A percentile compares a stretch with the other conserved stretches of the same genome.
These are phyloP conservation scores for Pseudachorutes palmiensis DNA, from an alignment of 1,140 invertebrate genomes.

Conservation along the genomic window DNA sequence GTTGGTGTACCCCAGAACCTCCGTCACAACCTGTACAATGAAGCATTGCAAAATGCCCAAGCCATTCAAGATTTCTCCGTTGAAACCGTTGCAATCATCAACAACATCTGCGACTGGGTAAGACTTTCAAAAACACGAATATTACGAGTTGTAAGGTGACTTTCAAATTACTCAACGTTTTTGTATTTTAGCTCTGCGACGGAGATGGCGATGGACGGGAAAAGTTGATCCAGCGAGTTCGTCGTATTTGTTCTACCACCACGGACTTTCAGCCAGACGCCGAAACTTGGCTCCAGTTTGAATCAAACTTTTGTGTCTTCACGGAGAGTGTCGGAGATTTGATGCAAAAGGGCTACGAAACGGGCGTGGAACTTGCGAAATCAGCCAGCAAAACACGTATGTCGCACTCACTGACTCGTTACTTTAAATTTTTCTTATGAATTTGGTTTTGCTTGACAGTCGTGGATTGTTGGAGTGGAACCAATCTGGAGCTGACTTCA, in stretches of 20 bases:
- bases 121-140: neutral
- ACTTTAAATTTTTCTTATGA: too few species aligned
- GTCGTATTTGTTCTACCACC: constrained; percentile 9
- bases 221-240: neutral
- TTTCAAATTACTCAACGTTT: neutral
- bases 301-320: constrained; percentile 12
- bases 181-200: neutral
- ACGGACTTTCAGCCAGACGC: constrained; percentile 15
- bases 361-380: neutral
- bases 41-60: constrained; percentile 17
- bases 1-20: constrained; percentile 18
- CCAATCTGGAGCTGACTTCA: too few species aligned
- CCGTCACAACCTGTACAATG: constrained; percentile 19
- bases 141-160: neutral
- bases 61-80: constrained; percentile 15
- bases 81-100: constrained; percentile 15
- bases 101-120: constrained; percentile 14
- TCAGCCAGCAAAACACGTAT: constrained; percentile 2
- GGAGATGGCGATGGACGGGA: neutral
- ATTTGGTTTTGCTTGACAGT: too few species aligned
- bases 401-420: too few species aligned
- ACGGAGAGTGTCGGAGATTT: neutral
- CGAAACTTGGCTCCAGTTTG: constrained; percentile 14
- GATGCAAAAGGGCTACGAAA: neutral
- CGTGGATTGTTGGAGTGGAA: too few species aligned